Base-by-base conservation (phyloP, 2,113 vertebrate species). In the Myrmophylax atrothorax region DNA sequence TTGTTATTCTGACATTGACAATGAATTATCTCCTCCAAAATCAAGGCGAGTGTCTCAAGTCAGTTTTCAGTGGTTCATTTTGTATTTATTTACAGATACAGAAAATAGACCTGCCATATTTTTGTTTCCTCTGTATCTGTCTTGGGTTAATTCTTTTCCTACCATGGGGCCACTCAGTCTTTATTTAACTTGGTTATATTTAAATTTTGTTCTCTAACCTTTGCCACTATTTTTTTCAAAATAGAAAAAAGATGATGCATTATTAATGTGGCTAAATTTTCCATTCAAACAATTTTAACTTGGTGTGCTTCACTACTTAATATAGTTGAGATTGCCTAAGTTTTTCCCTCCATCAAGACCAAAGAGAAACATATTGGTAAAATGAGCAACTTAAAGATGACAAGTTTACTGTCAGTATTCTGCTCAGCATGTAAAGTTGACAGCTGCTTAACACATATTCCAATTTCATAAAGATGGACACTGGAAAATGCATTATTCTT, bases 211-310 rank as follows among this genome's bases (percentile, higher is more conserved):
- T 76, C 80, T 76, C 46, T 80, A 97, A 92, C 88, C 59, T 93
- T 93, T 87, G 63, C 28, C 64, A 75, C 84, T 89, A 74, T 78
- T 92, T 94, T 86, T 89, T 83, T 44, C 60, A 81, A 93, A 94
- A 96, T 89, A 92, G 86, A 90, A 94, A 95, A 96, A 94, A 82
- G 44, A 94, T 94, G 73, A 75, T 87, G 50, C 40, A 35, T 59
- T 89, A 90, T 72, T 89, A 96, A 92, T 89, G 89, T 93, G 72
- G 64, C 52, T 81, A 91, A 87, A 73, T 94, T 96, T 95, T 96
- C 94, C 94, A 90, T 58, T 93, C 75, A 87, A 96, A 94, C 23
- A 68, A 69, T 87, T 93, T 33, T 79, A 87, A 87, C 60, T 89
- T 89, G 47, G 20, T 91, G 64, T 84, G 47, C 52, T 84, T 91